Base-by-base conservation (phyloP, 2,113 vertebrate genomes). In the Cettia cetti region DNA sequence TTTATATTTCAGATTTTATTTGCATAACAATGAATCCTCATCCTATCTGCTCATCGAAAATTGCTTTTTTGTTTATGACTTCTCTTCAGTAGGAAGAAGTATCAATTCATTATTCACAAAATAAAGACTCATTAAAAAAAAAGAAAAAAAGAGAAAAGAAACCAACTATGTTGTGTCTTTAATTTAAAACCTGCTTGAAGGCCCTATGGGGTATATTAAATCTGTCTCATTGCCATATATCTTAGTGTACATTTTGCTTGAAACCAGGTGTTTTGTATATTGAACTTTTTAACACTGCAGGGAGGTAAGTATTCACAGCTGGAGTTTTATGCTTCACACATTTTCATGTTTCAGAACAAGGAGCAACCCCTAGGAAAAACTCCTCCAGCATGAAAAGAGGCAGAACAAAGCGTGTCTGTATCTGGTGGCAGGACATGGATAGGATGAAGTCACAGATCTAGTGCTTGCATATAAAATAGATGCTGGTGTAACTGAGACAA, bases 271-370 rank as follows among this genome's bases (percentile, higher is more conserved):
- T 98, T 98, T 98, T 97, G 97, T 98, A 97, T 98, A 98, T 98
- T 98, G 98, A 98, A 98, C 97, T 98, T 98, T 98, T 98, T 98
- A 98, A 98, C 98, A 98, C 98, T 95, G 97, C 97, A 88, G 98
- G 98, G 98, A 98, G 97, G 98, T 98, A 98, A 98, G 98, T 98
- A 98, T 98, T 98, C 98, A 97, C 98, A 98, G 98, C 98, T 98
- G 98, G 98, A 98, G 97, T 98, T 98, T 98, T 98, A 98, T 98
- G 97, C 98, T 98, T 98, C 97, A 88, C 98, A 98, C 98, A 98
- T 98, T 98, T 98, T 98, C 98, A 97, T 98, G 98, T 98, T 98
- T 94, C 97, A 97, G 98, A 98, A 98, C 97, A 98, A 98, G 97
- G 92, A 98, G 95, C 80, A 94, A 92, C 95, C 97, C 95, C 86